Base-by-base conservation (phyloP, 2,888 invertebrate species). In the Galerucella pusilla region DNA sequence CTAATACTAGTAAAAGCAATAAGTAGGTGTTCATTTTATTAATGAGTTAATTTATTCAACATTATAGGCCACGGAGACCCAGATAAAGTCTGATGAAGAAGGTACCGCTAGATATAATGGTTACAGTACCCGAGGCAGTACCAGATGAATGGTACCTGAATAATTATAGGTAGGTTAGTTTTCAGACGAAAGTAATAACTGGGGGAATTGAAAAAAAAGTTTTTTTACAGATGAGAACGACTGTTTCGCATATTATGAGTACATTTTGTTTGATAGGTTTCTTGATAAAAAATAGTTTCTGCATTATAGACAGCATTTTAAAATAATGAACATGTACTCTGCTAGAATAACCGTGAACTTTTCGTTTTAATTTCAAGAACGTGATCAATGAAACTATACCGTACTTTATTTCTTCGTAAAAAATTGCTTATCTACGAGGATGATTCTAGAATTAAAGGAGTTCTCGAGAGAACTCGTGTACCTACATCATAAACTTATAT, bases 71-170 rank as follows among this genome's bases (percentile, higher is more conserved):
- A 71, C 57, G 59, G 60, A 75, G 75, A 75, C 70, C 73, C 75
- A 77, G 77, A 73, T 77, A 71, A 70, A 64, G 73, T 75, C 68
- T 73, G 71, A 69, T 66, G 75, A 73, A 75, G 73, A 69, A 73
- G 72, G 77, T 77, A 77, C 77, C 77, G 77, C 77, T 77, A 77
- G 73, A 75, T 75, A 75, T 77, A 75, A 77, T 75, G 77, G 75
- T 75, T 77, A 77, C 77, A 72, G 60, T 28, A 57, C 75, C 75
- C 54, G 61, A 54, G 73, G 75, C 72, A 28, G 68, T 65, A 71
- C 75, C 75, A 71, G 71, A 68, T 68, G 68, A 75, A 65, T 75
- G 75, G 71, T 75, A 75, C 71, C 71, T 71, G 71, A 75, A 75
- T 57, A 57, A 57, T 75, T 75, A 75, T 70, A 75, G 75, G 75